Evolutionary conservation across 2,113 vertebrate species (phyloP).

Genomic region (Oryzias woworae): DNA sequence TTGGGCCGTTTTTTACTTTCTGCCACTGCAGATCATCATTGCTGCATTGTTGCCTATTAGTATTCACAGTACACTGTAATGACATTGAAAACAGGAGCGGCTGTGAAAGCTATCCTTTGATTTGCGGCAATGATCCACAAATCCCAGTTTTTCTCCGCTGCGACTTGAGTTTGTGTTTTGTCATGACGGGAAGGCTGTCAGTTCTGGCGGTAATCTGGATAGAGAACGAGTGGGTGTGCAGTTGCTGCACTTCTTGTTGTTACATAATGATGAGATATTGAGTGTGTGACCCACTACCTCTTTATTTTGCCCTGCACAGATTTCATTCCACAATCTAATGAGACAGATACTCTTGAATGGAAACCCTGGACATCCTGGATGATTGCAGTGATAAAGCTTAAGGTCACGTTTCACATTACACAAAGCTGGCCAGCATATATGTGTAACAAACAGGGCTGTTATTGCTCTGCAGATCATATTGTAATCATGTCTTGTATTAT

Average conservation of each 20-base stretch:
- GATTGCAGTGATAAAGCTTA: conserved; percentile 63
- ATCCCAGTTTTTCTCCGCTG: conserved; percentile 22
- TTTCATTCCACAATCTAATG: conserved; percentile 71
- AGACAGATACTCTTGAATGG: conserved; percentile 72
- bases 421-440: conserved; percentile 22
- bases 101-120: conserved; percentile 30
- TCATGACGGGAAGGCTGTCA: conserved; percentile 40
- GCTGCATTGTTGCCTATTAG: conserved; percentile 13
- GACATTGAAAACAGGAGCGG: conserved; percentile 26
- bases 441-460: conserved; percentile 31
- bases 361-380: conserved; percentile 54
- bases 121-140: conserved; percentile 31
- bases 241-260: conserved; percentile 29
- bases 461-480: conserved; percentile 46
- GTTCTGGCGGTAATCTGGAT: conserved; percentile 42
- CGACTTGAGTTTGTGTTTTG: conserved; percentile 28
- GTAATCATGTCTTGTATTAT: conserved; percentile 30
- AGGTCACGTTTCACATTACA: conserved; percentile 59
- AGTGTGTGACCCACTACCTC: conserved; percentile 62
- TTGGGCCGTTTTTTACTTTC: conserved; percentile 44
- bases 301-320: conserved; percentile 63
- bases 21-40: conserved; percentile 40
- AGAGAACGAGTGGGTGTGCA: not conserved
- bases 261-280: conserved; percentile 69
- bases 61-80: conserved; percentile 45